Evolutionary conservation across 2,888 invertebrate genomes (phyloP), one percentile per base, ranked within the genome.

Genomic region (Sesamia inferens): DNA sequence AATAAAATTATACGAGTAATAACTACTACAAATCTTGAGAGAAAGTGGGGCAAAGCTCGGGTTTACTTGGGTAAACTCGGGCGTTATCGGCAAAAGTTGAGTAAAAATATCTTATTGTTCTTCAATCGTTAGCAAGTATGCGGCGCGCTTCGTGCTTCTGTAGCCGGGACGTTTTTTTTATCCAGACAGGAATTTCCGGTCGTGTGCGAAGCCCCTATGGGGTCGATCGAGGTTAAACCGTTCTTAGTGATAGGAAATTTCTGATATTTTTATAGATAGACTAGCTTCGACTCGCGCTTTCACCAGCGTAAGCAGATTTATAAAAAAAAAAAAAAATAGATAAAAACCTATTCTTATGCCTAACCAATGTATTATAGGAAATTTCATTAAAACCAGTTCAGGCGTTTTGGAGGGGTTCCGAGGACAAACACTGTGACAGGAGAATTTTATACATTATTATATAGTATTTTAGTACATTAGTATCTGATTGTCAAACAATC

Each of bases 171-270:
- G 54, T 83, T 85, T 86, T 31, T 31, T 88, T 87, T 85, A 84
- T 81, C 83, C 85, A 89, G 89, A 89, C 88, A 88, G 88, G 91
- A 89, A 90, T 92, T 91, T 91, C 91, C 92, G 90, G 90, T 80
- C 84, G 73, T 67, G 71, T 78, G 79, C 71, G 78, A 77, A 82
- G 68, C 74, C 66, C 65, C 70, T 61, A 76, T 81, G 78, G 82
- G 88, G 85, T 87, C 87, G 84, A 76, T 24, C n/a, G 81, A 81
- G 86, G 83, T 85, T 83, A 82, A 78, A 59, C 51, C 72, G 74
- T 68, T 62, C 67, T 65, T 74, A 14, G 63, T 68, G 59, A 68
- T 71, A 67, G 57, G 24, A 47, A 67, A 58, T 7, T 11, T 55
- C 14, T 66, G 14, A 31, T 39, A 16, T 48, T 67, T 51, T 64